phyloP scores from a whole-genome alignment of 2,113 vertebrate species.

The Ailurus styani region DNA sequence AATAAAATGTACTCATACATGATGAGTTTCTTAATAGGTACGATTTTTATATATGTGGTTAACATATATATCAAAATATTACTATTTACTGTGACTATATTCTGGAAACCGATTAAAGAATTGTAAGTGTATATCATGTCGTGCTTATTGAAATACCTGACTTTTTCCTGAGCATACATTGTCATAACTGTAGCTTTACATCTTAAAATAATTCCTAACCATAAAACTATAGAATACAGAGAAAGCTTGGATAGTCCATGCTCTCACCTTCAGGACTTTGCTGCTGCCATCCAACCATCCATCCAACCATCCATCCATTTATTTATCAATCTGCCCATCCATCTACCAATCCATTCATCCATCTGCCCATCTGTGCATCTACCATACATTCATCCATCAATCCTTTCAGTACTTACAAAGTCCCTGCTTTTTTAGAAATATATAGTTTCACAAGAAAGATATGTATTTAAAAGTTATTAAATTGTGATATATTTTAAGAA shows the following conservation, averaged over 20 bases:
- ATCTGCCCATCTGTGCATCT: not conserved
- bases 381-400: not conserved
- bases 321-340: not conserved
- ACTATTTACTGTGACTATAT: not conserved
- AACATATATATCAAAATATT: not conserved
- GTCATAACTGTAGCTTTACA: not conserved
- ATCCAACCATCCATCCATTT: too few species aligned
- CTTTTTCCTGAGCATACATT: not conserved
- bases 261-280: not conserved
- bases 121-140: not conserved
- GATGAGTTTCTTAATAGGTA: not conserved
- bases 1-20: not conserved
- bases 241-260: not conserved
- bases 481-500: not conserved
- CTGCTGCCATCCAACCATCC: not conserved
- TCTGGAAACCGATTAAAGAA: not conserved
- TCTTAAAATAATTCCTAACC: not conserved
- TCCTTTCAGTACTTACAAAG: not conserved
- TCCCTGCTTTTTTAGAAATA: not conserved
- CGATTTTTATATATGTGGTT: not conserved
- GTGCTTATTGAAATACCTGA: not conserved
- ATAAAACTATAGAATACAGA: not conserved
- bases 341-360: not conserved
- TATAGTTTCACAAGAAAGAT: not conserved
- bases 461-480: not conserved